Base-by-base conservation (phyloP, 2,888 invertebrate genomes). In the Sclerodermus sp. region DNA sequence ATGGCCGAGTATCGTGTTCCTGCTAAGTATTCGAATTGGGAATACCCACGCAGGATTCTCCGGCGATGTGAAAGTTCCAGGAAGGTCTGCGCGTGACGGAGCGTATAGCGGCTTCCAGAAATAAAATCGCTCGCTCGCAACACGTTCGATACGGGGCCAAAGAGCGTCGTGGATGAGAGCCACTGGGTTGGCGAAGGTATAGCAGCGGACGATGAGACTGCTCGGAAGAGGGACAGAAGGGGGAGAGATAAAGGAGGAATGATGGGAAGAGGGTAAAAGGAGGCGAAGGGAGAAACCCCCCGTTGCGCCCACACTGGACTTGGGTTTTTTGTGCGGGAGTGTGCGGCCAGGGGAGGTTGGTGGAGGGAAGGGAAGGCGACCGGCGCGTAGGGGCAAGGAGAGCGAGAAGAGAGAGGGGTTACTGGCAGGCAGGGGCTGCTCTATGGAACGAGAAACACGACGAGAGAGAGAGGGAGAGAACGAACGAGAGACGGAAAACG, bases 231-330 rank as follows among this genome's bases (percentile, higher is more conserved):
- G 53, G 63, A 60, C 43, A 46, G 50, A 57, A 56, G 53, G 55
- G 50, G 47, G 49, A 52, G 50, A 57, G 46, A 49, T 44, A 49
- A 57, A 61, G 60, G 49, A 61, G 60, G 58, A 54, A 66, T 60
- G 66, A 60, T 57, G 63, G 64, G 58, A 66, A 62, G 67, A 68
- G 69, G 67, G 70, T 63, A 64, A 62, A 68, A 64, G 67, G 65
- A 66, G 66, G 60, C 62, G 58, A 62, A 68, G 69, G 68, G 67
- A 66, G 66, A 68, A 69, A 68, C 65, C 67, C 67, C 71, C 70
- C 70, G 70, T 70, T 66, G 71, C 72, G 73, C 70, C 70, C 71
- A 70, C 68, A 67, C 74, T 72, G 76, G 76, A 75, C 74, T 72
- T 61, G 71, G 65, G 63, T 71, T 70, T 70, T 70, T 70, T 68